These are phyloP conservation scores for Odocoileus hemionus DNA, from an alignment of 2,113 vertebrate genomes.

Conservation along the genomic window DNA sequence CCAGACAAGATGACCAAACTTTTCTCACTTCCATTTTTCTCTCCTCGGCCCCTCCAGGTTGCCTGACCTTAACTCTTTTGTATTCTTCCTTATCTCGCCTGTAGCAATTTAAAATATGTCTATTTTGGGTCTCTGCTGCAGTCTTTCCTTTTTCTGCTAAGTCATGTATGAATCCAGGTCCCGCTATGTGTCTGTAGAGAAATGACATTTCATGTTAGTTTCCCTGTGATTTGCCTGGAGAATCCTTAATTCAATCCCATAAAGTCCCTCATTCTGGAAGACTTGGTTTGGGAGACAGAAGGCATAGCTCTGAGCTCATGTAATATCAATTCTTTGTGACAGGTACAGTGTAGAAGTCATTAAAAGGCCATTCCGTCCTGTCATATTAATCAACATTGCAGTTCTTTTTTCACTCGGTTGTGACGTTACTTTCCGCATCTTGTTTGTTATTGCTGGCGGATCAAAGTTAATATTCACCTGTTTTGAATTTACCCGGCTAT, in stretches of 20 bases:
- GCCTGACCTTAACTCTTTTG: neutral
- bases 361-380: neutral
- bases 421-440: neutral
- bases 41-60: neutral
- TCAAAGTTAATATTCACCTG: neutral
- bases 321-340: conserved; percentile 45
- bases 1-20: neutral
- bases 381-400: neutral
- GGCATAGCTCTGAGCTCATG: conserved; percentile 19
- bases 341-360: conserved; percentile 45
- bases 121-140: neutral
- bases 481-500: conserved; percentile 8
- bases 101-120: neutral
- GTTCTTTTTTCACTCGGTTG: neutral
- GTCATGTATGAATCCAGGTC: neutral
- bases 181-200: neutral
- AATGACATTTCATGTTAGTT: conserved; percentile 13
- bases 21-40: neutral
- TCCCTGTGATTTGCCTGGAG: conserved; percentile 18
- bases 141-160: neutral
- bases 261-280: conserved; percentile 33
- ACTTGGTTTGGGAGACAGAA: conserved; percentile 50
- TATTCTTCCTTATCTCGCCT: neutral
- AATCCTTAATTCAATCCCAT: conserved; percentile 43
- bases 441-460: neutral